Conservation (phyloP, 1,140 invertebrate genomes). For the Pissodes strobi region DNA sequence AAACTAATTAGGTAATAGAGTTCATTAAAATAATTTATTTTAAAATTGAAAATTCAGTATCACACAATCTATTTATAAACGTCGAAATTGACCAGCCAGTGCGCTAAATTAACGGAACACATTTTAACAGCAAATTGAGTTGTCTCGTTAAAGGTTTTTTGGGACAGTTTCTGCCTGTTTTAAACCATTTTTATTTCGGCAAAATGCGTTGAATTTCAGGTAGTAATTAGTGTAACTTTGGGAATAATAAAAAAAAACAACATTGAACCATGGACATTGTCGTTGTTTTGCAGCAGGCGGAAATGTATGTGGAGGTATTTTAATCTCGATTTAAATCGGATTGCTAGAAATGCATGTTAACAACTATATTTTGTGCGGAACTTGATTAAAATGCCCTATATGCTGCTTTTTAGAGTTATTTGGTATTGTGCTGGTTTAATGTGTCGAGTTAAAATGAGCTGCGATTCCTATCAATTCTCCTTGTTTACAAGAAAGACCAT, state of each 20-base stretch:
- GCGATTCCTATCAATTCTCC: too few relatives aligned
- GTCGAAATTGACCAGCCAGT: background rate
- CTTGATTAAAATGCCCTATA: too few relatives aligned
- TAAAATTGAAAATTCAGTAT: background rate
- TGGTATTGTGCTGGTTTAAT: too few relatives aligned
- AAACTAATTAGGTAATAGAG: too few relatives aligned
- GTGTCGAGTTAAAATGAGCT: too few relatives aligned
- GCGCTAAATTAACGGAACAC: conserved; percentile 14
- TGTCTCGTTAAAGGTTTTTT: conserved; percentile 4
- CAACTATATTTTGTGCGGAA: background rate
- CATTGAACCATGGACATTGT: background rate
- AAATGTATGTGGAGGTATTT: background rate
- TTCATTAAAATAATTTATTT: too few relatives aligned
- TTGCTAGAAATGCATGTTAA: background rate
- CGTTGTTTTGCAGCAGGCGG: background rate
- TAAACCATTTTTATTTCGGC: conserved; percentile 8
- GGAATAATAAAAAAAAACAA: conserved; percentile 4
- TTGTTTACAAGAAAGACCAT: too few relatives aligned
- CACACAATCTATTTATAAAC: background rate
- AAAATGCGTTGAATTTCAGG: background rate
- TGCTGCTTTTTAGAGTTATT: too few relatives aligned
- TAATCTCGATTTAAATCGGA: background rate
- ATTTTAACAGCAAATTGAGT: conserved; percentile 19
- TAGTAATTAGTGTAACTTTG: conserved; percentile 2
- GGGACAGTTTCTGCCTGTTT: background rate